Evolutionary conservation across 1,140 invertebrate species (phyloP), one percentile per base, ranked within the genome.

Genomic region (Aphidius ervi): DNA sequence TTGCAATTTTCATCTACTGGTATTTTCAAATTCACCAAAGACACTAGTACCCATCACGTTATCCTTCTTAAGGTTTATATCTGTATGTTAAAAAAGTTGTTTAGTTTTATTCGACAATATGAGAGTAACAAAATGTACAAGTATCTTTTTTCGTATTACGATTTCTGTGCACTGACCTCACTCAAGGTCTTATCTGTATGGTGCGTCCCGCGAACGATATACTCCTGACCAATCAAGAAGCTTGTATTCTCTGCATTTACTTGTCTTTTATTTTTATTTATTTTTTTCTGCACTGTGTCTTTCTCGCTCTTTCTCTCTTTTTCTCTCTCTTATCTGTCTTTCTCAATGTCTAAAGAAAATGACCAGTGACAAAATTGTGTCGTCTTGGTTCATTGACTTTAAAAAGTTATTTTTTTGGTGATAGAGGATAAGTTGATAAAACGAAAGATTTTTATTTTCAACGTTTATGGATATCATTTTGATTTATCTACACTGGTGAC

Each of bases 91-190:
- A 10, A 41, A 40, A 9, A 7, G 43, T 46, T 49, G 50, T 56
- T 46, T 52, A 16, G 20, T 45, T 56, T 47, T 49, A 55, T 61
- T 41, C 5, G 57, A 56, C 46, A 46, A 40, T 46, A 43, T 46
- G 37, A 53, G 46, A 58, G 42, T 10, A 55, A 43, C 46, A 61
- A 61, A 64, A 64, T 57, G 48, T 48, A 45, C 46, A 31, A 31
- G 23, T 16, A 59, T 43, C 45, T 20, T 49, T 56, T 49, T 60
- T 58, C 50, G 9, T 41, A 40, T 55, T 56, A 31, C 23, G 23
- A 46, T 62, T 52, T 62, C 45, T 56, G 62, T 54, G 62, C 63
- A 54, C 68, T 71, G 70, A 72, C 69, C 70, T 70, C 62, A 54
- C 65, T 49, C 70, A 72, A 71, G 64, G 68, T 63, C 63, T 68